Conservation (phyloP, 2,888 invertebrate species). For the Synergus itoensis region DNA sequence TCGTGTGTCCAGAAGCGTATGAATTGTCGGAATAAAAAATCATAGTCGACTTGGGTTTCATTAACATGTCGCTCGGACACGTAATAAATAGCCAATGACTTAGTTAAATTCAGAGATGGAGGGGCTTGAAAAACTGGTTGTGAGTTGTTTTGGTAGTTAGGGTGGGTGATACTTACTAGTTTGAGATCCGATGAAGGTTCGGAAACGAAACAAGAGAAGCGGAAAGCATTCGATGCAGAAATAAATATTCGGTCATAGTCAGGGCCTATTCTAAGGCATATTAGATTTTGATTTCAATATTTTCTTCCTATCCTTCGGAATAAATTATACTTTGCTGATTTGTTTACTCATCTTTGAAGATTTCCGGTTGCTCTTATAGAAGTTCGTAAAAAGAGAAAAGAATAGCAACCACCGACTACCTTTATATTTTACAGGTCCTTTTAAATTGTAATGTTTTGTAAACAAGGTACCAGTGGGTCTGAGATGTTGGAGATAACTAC, state of each 20-base stretch:
- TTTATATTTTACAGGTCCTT: slow-evolving; percentile 51
- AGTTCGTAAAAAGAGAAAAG: slow-evolving; percentile 13
- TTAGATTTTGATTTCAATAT: no score
- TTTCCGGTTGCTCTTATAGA: slow-evolving; percentile 21
- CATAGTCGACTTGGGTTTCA: slow-evolving; percentile 60
- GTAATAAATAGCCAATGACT: slow-evolving; percentile 74
- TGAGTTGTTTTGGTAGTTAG: slow-evolving; percentile 50
- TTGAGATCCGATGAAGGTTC: not conserved
- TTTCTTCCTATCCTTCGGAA: not conserved
- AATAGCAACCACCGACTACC: not conserved
- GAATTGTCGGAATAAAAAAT: slow-evolving; percentile 23
- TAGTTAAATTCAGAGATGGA: slow-evolving; percentile 62
- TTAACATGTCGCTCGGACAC: slow-evolving; percentile 67
- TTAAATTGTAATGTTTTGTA: slow-evolving; percentile 71
- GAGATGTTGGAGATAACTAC: slow-evolving; percentile 59
- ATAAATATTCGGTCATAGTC: not conserved
- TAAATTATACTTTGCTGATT: slow-evolving; percentile 1
- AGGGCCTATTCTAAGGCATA: not conserved
- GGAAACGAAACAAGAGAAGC: not conserved
- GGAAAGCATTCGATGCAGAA: not conserved
- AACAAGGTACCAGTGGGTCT: slow-evolving; percentile 67
- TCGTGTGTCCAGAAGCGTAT: not conserved
- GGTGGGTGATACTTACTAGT: slow-evolving; percentile 12
- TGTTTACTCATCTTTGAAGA: not conserved
- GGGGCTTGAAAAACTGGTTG: slow-evolving; percentile 49